Evolutionary conservation across 2,888 invertebrate genomes (phyloP).

Genomic region (Caenorhabditis sp.): DNA sequence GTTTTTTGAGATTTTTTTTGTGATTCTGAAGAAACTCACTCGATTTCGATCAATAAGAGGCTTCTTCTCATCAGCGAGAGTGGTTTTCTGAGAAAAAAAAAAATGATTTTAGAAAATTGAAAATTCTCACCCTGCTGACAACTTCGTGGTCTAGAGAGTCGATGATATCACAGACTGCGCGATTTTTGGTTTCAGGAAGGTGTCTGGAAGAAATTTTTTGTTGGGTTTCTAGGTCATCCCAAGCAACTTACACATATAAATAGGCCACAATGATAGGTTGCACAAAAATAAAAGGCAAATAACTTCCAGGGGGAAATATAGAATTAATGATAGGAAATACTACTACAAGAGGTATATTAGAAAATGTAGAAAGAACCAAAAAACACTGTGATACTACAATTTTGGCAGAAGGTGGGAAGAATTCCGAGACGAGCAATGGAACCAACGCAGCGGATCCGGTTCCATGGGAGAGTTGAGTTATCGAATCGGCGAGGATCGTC

Average conservation of each 20-base stretch:
- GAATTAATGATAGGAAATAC: background rate
- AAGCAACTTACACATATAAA: background rate
- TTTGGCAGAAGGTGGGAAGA: slow-evolving; percentile 7
- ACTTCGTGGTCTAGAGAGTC: no score
- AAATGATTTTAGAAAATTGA: no score
- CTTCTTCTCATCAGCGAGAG: no score
- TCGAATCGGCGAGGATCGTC: background rate
- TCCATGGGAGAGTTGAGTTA: background rate
- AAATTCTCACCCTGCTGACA: no score
- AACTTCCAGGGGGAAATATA: background rate
- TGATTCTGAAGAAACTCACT: no score
- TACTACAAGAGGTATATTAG: background rate
- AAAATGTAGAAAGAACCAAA: background rate
- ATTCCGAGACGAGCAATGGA: background rate
- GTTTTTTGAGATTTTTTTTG: no score
- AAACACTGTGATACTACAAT: background rate
- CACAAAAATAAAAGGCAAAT: background rate
- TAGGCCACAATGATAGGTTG: background rate
- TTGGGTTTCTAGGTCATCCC: no score
- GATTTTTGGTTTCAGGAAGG: no score
- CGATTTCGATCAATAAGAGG: no score
- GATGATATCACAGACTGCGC: no score
- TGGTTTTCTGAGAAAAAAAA: no score
- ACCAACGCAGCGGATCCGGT: background rate
- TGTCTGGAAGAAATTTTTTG: no score